Conservation (phyloP, 2,888 invertebrate genomes). For the Sepiola atlantica region DNA sequence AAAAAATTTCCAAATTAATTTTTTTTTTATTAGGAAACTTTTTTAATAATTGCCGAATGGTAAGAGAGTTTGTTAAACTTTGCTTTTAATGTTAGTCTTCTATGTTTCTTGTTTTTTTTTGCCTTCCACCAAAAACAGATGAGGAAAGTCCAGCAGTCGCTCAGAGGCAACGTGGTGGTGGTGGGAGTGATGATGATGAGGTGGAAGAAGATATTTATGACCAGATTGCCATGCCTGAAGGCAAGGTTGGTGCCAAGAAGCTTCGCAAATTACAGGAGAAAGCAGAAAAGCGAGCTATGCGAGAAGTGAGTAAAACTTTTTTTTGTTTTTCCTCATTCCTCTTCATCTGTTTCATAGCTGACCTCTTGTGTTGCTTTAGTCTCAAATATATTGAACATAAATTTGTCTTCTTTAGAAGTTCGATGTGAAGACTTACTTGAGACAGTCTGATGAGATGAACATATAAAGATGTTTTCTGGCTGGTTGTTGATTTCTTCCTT, state of each 20-base stretch:
- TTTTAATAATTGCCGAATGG: not conserved
- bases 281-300: constrained; percentile 86
- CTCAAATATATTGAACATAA: too few relatives aligned
- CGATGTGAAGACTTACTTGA: too few relatives aligned
- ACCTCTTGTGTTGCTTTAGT: too few relatives aligned
- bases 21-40: too few relatives aligned
- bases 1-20: too few relatives aligned
- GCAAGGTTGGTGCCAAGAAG: constrained; percentile 93
- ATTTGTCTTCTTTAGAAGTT: too few relatives aligned
- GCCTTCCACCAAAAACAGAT: not conserved
- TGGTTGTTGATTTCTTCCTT: too few relatives aligned
- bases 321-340: not conserved
- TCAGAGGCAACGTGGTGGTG: not conserved
- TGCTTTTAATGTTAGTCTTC: not conserved
- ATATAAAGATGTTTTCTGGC: too few relatives aligned
- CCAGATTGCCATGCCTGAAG: constrained; percentile 77
- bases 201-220: constrained; percentile 54
- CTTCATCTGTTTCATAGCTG: not conserved
- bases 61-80: not conserved
- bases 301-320: constrained; percentile 77
- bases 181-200: constrained; percentile 57
- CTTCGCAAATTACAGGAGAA: constrained; percentile 94
- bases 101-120: too few relatives aligned
- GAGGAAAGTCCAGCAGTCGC: not conserved
- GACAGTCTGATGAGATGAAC: too few relatives aligned